phyloP scores from a whole-genome alignment of 2,113 vertebrate species.

The Lucifuga dentata region DNA sequence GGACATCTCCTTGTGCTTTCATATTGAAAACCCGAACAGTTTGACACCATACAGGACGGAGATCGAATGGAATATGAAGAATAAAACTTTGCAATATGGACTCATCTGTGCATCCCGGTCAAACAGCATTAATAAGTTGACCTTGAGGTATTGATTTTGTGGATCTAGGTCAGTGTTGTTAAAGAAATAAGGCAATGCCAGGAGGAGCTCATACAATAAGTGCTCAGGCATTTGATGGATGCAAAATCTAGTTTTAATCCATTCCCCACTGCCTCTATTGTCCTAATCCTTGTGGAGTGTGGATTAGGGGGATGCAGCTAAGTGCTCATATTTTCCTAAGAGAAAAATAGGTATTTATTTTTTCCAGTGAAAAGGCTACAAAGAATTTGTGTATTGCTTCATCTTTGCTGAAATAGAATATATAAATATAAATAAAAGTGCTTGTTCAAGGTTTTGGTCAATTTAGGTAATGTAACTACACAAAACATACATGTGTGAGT shows the following conservation, averaged over 20 bases:
- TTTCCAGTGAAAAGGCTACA: slow-evolving; percentile 31
- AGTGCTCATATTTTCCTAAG: slow-evolving; percentile 73
- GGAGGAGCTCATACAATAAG: slow-evolving; percentile 49
- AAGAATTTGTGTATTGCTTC: slow-evolving; percentile 15
- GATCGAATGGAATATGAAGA: not conserved
- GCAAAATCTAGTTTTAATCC: slow-evolving; percentile 76
- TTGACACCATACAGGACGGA: not conserved
- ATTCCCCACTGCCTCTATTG: slow-evolving; percentile 73
- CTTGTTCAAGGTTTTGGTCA: too few relatives aligned
- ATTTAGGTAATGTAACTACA: too few relatives aligned
- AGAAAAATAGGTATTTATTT: slow-evolving; percentile 68
- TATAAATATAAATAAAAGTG: too few relatives aligned
- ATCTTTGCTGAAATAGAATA: slow-evolving; percentile 1
- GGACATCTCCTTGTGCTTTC: not conserved
- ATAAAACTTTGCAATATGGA: not conserved
- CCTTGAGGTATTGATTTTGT: slow-evolving; percentile 13
- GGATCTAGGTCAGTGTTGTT: slow-evolving; percentile 46
- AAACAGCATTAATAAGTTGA: not conserved
- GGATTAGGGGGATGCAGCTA: slow-evolving; percentile 79
- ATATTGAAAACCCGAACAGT: slow-evolving; percentile 13
- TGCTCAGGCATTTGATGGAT: slow-evolving; percentile 65
- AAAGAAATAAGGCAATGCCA: slow-evolving; percentile 37
- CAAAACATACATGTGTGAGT: too few relatives aligned
- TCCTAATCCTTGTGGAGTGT: slow-evolving; percentile 79
- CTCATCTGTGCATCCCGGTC: not conserved